A percentile compares a stretch with the other conserved stretches of the same genome.
These are phyloP conservation scores for Agrochola lota DNA, from an alignment of 2,888 invertebrate genomes.

Conservation along the genomic window DNA sequence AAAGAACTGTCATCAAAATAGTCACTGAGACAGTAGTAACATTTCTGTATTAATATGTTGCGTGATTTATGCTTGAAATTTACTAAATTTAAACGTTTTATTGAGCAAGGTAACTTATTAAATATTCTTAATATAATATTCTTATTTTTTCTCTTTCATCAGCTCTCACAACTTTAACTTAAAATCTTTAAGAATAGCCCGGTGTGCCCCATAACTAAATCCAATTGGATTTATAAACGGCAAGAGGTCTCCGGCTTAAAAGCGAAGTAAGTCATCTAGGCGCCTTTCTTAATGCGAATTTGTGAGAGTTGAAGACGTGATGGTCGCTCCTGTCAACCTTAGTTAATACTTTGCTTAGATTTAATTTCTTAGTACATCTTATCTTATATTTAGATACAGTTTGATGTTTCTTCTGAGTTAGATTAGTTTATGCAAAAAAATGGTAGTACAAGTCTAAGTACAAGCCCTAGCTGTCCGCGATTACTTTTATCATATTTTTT, in stretches of 20 bases:
- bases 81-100: no score
- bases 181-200: slow-evolving; percentile 55
- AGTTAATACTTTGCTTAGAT: slow-evolving; percentile 64
- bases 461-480: not conserved
- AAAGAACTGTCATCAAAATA: no score
- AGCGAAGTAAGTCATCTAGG: slow-evolving; percentile 68
- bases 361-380: slow-evolving; percentile 55
- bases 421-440: slow-evolving; percentile 21
- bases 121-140: no score
- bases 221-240: slow-evolving; percentile 80
- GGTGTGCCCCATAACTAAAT: slow-evolving; percentile 70
- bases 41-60: no score
- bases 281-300: slow-evolving; percentile 75
- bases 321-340: slow-evolving; percentile 66
- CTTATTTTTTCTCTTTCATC: not conserved
- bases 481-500: not conserved
- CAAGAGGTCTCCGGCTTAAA: slow-evolving; percentile 77
- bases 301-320: slow-evolving; percentile 67
- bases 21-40: no score
- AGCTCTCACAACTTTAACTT: not conserved
- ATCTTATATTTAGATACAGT: slow-evolving; percentile 46
- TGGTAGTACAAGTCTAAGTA: not conserved
- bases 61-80: no score
- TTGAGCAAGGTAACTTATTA: no score
- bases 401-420: slow-evolving; percentile 21